phyloP scores from a whole-genome alignment of 2,888 invertebrate genomes.

The Callimorpha dominula region DNA sequence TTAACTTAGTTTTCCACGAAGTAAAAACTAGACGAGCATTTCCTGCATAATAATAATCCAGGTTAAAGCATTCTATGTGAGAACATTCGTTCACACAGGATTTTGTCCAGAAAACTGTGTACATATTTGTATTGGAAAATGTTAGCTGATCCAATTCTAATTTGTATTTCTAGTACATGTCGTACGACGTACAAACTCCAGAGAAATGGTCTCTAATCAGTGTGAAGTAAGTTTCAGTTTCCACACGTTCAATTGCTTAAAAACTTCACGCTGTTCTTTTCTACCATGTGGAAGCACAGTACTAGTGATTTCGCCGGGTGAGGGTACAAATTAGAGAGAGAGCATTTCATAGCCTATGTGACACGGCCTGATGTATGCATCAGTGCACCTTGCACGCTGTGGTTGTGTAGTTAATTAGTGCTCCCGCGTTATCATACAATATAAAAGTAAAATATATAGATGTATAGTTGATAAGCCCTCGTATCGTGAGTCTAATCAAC shows the following conservation, averaged over 20 bases:
- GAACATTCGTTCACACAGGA: neutral
- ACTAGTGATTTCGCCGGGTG: neutral
- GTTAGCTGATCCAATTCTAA: neutral
- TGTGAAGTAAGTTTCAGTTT: neutral
- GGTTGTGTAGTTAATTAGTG: conserved; percentile 2
- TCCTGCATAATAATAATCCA: neutral
- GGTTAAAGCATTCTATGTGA: neutral
- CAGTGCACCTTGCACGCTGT: conserved; percentile 4
- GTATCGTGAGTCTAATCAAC: too few relatives aligned
- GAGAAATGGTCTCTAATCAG: neutral
- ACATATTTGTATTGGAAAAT: neutral
- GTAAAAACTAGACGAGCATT: too few relatives aligned
- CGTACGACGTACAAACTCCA: neutral
- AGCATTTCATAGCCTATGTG: conserved; percentile 5
- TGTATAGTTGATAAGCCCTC: neutral
- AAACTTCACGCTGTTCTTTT: neutral
- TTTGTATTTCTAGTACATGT: too few relatives aligned
- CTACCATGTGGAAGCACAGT: neutral
- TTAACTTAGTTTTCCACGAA: too few relatives aligned
- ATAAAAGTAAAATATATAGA: neutral
- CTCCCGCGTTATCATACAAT: neutral
- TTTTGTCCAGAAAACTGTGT: neutral
- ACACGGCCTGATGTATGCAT: conserved; percentile 3
- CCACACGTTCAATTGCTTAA: neutral
- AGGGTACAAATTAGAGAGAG: conserved; percentile 10